phyloP scores from a whole-genome alignment of 2,888 invertebrate genomes.

The Eurytoma adleriae region DNA sequence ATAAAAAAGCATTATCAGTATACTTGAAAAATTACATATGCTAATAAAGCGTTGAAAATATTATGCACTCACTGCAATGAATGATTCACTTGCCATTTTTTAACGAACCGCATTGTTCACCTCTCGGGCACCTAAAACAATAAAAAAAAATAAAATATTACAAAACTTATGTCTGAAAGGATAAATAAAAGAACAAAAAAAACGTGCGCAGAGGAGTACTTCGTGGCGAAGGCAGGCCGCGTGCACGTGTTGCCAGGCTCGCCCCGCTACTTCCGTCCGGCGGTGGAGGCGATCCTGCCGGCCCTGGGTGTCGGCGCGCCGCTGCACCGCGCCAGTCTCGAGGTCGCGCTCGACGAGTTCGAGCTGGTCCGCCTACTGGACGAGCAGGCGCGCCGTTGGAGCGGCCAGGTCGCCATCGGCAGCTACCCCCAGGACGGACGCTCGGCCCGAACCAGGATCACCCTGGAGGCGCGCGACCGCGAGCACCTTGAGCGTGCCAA shows the following conservation, averaged over 20 bases:
- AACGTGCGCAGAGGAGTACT: slow-evolving; percentile 45
- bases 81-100: no score
- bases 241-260: slow-evolving; percentile 82
- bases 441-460: slow-evolving; percentile 60
- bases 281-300: slow-evolving; percentile 63
- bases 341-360: slow-evolving; percentile 64
- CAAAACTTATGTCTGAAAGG: no score
- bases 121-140: no score
- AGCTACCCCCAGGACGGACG: slow-evolving; percentile 67
- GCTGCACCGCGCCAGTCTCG: slow-evolving; percentile 60
- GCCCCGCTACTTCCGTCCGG: slow-evolving; percentile 75
- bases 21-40: no score
- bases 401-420: slow-evolving; percentile 63
- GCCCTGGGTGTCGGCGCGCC: slow-evolving; percentile 54
- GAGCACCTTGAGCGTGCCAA: slow-evolving; percentile 60
- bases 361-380: slow-evolving; percentile 62
- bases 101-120: no score
- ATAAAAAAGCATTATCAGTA: no score
- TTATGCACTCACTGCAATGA: no score
- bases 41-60: no score
- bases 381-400: slow-evolving; percentile 61
- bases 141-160: no score
- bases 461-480: slow-evolving; percentile 62
- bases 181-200: no score
- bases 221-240: slow-evolving; percentile 75